Evolutionary conservation across 2,888 invertebrate genomes (phyloP), one percentile per base, ranked within the genome.

Genomic region (Temnothorax unifasciatus): DNA sequence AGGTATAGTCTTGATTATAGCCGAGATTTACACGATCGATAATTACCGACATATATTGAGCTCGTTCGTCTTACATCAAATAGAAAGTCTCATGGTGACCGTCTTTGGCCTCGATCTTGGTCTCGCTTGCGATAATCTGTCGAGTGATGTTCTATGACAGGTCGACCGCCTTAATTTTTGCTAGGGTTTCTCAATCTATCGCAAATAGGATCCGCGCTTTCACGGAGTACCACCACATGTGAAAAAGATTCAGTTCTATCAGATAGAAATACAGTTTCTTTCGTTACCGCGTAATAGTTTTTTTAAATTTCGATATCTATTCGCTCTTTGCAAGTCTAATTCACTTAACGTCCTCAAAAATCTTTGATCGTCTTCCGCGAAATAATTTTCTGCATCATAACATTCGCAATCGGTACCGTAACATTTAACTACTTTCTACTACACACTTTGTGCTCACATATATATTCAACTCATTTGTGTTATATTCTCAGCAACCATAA

Each of bases 41-140:
- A 81, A 81, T 81, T 81, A 61, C 38, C 71, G 71, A 71, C 71
- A 13, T 34, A 59, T 71, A 61, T 71, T 50, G 59, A 81, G 71
- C 57, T 47, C 59, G 18, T 68, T 66, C 54, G 66, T 52, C 54
- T 63, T 69, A 59, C 59, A 57, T n/a, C 1, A 83, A 83, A 64
- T 89, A 89, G 89, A 89, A 89, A 89, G 89, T 88, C 81, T 81
- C 85, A 74, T 64, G 87, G 71, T 81, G 86, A 85, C 83, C 88
- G 89, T 88, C 85, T 89, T 89, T 89, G 89, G 86, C 89, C 88
- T 86, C 86, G 88, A 88, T 89, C 71, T 71, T 59, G 38, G 18
- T 81, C 59, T 71, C 38, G 71, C 25, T 38, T 13, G 79, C 84
- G 82, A 86, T 85, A 63, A 71, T 83, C 85, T 89, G 85, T 77